Evolutionary conservation across 2,888 invertebrate species (phyloP).

Genomic region (Lasioglossum lativentre): DNA sequence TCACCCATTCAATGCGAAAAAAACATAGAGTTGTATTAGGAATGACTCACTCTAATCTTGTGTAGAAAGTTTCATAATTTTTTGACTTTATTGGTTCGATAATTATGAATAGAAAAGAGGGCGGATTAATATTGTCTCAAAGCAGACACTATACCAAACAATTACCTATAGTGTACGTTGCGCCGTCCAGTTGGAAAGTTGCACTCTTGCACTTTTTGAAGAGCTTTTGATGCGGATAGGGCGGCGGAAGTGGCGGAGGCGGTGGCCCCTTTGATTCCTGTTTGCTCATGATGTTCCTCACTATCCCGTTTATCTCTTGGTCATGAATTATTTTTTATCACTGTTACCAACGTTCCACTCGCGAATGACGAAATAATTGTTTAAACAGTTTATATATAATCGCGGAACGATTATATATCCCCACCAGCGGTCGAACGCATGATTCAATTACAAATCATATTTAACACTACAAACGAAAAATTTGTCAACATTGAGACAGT

Average conservation of each 20-base stretch:
- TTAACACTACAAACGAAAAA: background rate
- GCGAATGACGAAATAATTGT: background rate
- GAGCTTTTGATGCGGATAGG: slow-evolving; percentile 84
- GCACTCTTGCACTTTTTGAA: slow-evolving; percentile 95
- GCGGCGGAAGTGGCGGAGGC: slow-evolving; percentile 72
- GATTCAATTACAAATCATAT: background rate
- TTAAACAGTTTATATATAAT: background rate
- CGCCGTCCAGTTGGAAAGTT: slow-evolving; percentile 94
- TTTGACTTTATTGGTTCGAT: too few relatives aligned
- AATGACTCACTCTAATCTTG: too few relatives aligned
- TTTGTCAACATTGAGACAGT: background rate
- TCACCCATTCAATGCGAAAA: too few relatives aligned
- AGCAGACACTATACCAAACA: slow-evolving; percentile 52
- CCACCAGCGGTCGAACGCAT: background rate
- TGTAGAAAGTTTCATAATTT: too few relatives aligned
- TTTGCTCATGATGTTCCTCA: slow-evolving; percentile 60
- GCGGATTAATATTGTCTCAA: background rate
- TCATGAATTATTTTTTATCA: slow-evolving; percentile 41
- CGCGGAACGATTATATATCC: slow-evolving; percentile 17
- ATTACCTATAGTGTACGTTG: slow-evolving; percentile 94
- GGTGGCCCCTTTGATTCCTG: slow-evolving; percentile 64
- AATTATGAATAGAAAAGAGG: too few relatives aligned
- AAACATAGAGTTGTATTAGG: too few relatives aligned
- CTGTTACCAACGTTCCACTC: slow-evolving; percentile 30
- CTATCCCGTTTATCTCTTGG: slow-evolving; percentile 71